Percentiles rank a stretch among this genome's conserved stretches.
Conservation (phyloP, 2,888 invertebrate genomes). For the Agrotis puta region DNA sequence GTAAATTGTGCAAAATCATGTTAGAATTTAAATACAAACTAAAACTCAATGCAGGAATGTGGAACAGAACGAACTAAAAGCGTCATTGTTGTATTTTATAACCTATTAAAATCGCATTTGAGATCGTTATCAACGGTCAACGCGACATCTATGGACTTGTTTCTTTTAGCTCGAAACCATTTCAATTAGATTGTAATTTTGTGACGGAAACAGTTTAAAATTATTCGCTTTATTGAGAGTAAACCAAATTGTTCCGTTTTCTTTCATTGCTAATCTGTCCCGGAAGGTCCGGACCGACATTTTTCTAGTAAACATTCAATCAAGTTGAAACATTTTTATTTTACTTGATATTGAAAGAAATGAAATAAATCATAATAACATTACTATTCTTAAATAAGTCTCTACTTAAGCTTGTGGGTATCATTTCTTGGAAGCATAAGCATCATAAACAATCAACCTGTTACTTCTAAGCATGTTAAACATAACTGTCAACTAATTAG, state of each 20-base stretch:
- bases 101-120: constrained; percentile 30
- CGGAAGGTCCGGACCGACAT: not conserved
- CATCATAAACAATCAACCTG: not conserved
- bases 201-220: constrained; percentile 6
- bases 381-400: not conserved
- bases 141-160: constrained; percentile 22
- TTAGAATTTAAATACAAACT: constrained; percentile 45
- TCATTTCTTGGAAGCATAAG: not conserved
- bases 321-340: not conserved
- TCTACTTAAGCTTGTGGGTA: not conserved
- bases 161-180: constrained; percentile 3
- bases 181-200: constrained; percentile 12
- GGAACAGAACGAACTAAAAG: constrained; percentile 31
- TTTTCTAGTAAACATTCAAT: not conserved
- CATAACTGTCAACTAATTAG: constrained; percentile 62
- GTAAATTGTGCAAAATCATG: constrained; percentile 40
- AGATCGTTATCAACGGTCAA: constrained; percentile 28
- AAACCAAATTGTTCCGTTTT: not conserved
- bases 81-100: constrained; percentile 55
- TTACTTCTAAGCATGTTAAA: constrained; percentile 14
- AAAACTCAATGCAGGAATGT: constrained; percentile 58
- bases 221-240: constrained; percentile 9
- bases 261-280: not conserved
- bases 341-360: not conserved
- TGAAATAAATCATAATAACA: not conserved